phyloP scores from a whole-genome alignment of 2,797 vertebrate species.

The Odontamblyopus rebecca region DNA sequence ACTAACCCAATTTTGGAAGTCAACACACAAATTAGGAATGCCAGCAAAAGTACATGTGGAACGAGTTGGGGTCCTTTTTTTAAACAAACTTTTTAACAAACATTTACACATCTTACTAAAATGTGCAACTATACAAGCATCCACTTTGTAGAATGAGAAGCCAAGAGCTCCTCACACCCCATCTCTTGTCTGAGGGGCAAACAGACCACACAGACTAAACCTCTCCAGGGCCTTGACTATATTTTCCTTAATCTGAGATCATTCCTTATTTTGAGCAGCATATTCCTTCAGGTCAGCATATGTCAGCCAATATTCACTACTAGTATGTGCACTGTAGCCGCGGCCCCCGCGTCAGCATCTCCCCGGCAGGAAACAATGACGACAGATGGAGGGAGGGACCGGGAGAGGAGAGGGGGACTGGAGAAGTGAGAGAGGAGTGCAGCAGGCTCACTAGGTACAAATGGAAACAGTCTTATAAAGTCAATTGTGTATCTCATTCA shows the following conservation, averaged over 20 bases:
- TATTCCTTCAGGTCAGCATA: constrained; percentile 30
- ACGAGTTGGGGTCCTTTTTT: too few relatives aligned
- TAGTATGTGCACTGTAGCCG: constrained; percentile 27
- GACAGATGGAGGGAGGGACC: constrained; percentile 51
- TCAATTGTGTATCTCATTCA: constrained; percentile 7
- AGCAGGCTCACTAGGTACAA: constrained; percentile 79
- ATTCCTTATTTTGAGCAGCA: constrained; percentile 17
- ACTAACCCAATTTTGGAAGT: not conserved
- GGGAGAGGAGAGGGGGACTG: constrained; percentile 42
- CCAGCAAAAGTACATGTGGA: not conserved
- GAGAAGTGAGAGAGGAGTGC: constrained; percentile 48
- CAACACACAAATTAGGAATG: not conserved
- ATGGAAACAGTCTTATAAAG: constrained; percentile 61
- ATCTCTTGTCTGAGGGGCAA: not conserved
- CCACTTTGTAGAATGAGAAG: not conserved
- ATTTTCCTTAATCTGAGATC: constrained; percentile 26
- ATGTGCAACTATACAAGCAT: not conserved
- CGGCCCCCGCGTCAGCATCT: constrained; percentile 55
- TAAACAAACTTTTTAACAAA: not conserved
- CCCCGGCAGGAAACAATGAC: constrained; percentile 75
- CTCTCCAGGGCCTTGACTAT: not conserved
- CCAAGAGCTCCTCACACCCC: constrained; percentile 1
- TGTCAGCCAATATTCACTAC: constrained; percentile 17
- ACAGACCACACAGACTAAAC: constrained; percentile 1
- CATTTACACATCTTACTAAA: constrained; percentile 13